Conservation (phyloP, 2,888 invertebrate genomes). For the Pheosia gnoma region DNA sequence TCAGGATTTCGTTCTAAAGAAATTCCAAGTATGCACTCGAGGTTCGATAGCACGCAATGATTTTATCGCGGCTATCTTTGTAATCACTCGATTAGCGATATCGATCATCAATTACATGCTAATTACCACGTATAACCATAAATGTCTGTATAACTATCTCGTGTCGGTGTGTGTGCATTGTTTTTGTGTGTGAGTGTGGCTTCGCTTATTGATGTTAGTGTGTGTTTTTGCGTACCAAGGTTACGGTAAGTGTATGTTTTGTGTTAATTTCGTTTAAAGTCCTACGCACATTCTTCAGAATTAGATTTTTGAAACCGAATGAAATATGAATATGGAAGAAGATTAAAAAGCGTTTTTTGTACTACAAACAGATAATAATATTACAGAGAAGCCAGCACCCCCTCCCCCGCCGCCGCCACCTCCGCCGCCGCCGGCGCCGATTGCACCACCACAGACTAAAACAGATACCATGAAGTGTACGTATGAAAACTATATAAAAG, state of each 20-base stretch:
- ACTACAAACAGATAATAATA: neutral
- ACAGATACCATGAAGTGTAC: constrained; percentile 74
- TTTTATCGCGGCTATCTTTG: neutral
- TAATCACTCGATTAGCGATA: neutral
- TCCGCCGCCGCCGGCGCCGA: constrained; percentile 45
- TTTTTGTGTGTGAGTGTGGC: constrained; percentile 25
- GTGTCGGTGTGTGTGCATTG: constrained; percentile 4
- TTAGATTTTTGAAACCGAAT: too few relatives aligned
- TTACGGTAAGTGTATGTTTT: constrained; percentile 40
- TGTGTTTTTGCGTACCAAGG: constrained; percentile 32
- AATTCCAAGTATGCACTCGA: neutral
- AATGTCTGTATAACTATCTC: neutral
- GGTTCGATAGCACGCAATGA: neutral
- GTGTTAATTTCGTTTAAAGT: constrained; percentile 10
- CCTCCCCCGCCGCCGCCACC: constrained; percentile 70
- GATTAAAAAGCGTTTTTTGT: neutral
- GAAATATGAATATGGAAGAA: too few relatives aligned
- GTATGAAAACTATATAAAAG: constrained; percentile 27
- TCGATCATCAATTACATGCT: neutral
- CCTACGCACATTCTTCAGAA: too few relatives aligned
- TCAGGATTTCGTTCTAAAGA: constrained; percentile 5
- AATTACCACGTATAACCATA: neutral
- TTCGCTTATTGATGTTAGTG: constrained; percentile 41
- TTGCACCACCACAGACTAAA: constrained; percentile 51
- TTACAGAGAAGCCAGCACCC: constrained; percentile 51